These are phyloP conservation scores for Melitaea cinxia DNA, from an alignment of 1,140 invertebrate species.

Conservation along the genomic window DNA sequence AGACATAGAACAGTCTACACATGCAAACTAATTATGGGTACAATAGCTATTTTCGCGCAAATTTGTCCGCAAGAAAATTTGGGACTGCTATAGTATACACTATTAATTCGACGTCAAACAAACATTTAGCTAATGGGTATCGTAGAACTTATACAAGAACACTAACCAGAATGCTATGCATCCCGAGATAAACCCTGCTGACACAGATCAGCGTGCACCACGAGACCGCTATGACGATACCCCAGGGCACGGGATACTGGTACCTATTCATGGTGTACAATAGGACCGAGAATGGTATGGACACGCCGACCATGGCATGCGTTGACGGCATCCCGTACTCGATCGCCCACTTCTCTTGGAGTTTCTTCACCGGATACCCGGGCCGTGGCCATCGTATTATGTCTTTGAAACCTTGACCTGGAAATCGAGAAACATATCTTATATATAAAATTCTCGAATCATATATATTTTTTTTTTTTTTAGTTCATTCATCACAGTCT, in stretches of 20 bases:
- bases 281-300: conserved; percentile 92
- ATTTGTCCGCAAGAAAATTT: too few relatives aligned
- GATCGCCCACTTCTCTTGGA: conserved; percentile 93
- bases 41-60: too few relatives aligned
- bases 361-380: conserved; percentile 89
- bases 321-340: conserved; percentile 98
- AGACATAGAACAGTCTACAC: too few relatives aligned
- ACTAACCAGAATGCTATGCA: conserved; percentile 93
- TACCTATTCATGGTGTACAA: conserved; percentile 91
- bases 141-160: conserved; percentile 29
- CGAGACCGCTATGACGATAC: conserved; percentile 80
- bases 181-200: conserved; percentile 94
- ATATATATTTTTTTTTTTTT: too few relatives aligned
- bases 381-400: conserved; percentile 93
- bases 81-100: too few relatives aligned
- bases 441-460: too few relatives aligned
- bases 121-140: too few relatives aligned
- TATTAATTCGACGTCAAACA: too few relatives aligned
- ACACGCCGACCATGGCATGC: conserved; percentile 94
- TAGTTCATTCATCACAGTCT: too few relatives aligned
- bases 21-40: too few relatives aligned
- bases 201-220: conserved; percentile 91
- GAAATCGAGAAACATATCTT: conserved; percentile 30
- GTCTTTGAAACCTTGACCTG: conserved; percentile 94
- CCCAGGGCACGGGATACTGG: conserved; percentile 85